Evolutionary conservation across 2,797 vertebrate species (phyloP).

Genomic region (Anisognathus igniventris): DNA sequence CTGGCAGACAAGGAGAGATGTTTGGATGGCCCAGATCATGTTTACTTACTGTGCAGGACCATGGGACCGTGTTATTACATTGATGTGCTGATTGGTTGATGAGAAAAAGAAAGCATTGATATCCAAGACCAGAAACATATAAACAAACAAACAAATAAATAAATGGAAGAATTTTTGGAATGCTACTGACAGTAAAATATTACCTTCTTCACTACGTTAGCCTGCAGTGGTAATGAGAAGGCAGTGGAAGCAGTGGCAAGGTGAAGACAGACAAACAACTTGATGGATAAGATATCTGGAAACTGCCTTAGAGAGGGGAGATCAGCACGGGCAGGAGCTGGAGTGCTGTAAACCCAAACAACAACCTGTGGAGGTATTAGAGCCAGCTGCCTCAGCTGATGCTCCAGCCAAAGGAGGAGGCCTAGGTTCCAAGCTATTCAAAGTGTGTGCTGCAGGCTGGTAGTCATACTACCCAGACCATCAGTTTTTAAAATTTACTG

Average conservation of each 20-base stretch:
- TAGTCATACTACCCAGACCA: not conserved
- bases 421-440: not conserved
- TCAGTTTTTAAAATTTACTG: not conserved
- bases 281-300: not conserved
- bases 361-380: not conserved
- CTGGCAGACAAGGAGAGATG: not conserved
- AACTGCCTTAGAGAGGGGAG: not conserved
- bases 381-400: fast-evolving
- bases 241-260: not conserved
- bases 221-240: not conserved
- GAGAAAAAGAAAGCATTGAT: not conserved
- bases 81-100: not conserved
- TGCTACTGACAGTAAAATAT: not conserved
- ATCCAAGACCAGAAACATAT: not conserved
- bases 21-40: not conserved
- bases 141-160: not conserved
- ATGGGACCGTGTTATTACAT: not conserved
- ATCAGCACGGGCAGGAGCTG: not conserved
- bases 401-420: not conserved
- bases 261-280: not conserved
- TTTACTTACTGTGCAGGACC: not conserved
- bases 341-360: not conserved
- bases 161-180: not conserved
- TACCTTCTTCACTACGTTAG: fast-evolving
- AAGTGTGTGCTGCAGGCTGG: fast-evolving